These are phyloP conservation scores for Poecilus cupreus DNA, from an alignment of 2,888 invertebrate species.

Conservation along the genomic window DNA sequence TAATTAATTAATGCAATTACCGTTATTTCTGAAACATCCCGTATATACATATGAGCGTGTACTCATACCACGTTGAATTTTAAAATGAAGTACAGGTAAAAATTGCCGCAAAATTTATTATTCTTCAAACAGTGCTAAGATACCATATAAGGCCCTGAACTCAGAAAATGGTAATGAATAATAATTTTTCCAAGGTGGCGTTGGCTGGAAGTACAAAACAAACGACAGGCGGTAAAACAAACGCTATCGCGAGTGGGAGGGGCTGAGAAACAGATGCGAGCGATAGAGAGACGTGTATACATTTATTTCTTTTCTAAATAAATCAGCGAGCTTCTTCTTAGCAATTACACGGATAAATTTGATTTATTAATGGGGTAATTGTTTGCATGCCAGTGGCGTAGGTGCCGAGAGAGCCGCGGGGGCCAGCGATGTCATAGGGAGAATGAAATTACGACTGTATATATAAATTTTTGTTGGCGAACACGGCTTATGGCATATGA, in stretches of 20 bases:
- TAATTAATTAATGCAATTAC: too few species aligned
- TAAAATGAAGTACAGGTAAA: neutral
- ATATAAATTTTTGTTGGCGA: neutral
- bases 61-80: constrained; percentile 2
- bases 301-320: constrained; percentile 23
- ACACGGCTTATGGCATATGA: neutral
- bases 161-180: constrained; percentile 33
- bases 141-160: constrained; percentile 2
- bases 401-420: neutral
- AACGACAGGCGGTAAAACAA: constrained; percentile 38
- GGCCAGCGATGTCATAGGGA: neutral
- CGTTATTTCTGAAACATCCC: too few species aligned
- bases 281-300: constrained; percentile 23
- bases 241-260: constrained; percentile 33
- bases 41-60: too few species aligned
- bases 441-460: neutral
- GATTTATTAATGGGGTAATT: constrained; percentile 30
- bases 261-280: constrained; percentile 35
- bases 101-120: constrained; percentile 16
- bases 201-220: constrained; percentile 18
- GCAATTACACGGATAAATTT: constrained; percentile 36
- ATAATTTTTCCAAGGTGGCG: constrained; percentile 30
- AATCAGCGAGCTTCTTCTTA: constrained; percentile 32
- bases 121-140: constrained; percentile 13
- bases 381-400: constrained; percentile 26